A percentile compares a stretch with the other conserved stretches of the same genome.
Evolutionary conservation across 2,113 vertebrate species (phyloP).

Genomic region (Zosterops japonicus): DNA sequence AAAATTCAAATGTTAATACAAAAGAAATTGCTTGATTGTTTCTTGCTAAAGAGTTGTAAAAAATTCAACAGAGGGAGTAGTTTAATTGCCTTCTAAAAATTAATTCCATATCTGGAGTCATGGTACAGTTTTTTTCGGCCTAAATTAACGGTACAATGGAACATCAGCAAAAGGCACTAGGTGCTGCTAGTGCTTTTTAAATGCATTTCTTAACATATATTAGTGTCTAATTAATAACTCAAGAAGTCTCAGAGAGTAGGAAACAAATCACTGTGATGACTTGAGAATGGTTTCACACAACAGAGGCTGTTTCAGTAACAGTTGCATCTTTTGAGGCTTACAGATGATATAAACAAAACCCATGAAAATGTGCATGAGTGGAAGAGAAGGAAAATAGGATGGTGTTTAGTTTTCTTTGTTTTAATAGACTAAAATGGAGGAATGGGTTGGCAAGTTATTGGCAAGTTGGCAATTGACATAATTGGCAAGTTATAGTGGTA

Average conservation of each 20-base stretch:
- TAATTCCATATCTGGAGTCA: not conserved
- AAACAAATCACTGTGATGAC: not conserved
- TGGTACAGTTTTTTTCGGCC: not conserved
- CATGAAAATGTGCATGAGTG: not conserved
- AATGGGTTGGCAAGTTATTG: not conserved
- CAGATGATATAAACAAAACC: not conserved
- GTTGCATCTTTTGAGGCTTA: not conserved
- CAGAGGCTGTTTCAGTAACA: not conserved
- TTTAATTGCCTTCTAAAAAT: not conserved
- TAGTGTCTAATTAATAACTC: not conserved
- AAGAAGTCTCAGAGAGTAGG: not conserved
- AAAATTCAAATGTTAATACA: not conserved
- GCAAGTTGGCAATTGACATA: not conserved
- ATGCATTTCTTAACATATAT: not conserved
- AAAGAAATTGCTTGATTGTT: not conserved
- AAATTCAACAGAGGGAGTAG: not conserved
- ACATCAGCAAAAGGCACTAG: not conserved
- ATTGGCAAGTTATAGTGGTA: not conserved
- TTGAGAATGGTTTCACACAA: not conserved
- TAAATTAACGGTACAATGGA: not conserved
- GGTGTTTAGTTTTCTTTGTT: not conserved
- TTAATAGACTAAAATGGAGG: not conserved
- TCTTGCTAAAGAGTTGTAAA: not conserved
- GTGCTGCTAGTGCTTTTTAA: constrained; percentile 2
- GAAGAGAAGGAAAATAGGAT: not conserved